Percentiles rank a stretch among this genome's conserved stretches.
Conservation (phyloP, 2,888 invertebrate species). For the Strigamia transsilvanica region DNA sequence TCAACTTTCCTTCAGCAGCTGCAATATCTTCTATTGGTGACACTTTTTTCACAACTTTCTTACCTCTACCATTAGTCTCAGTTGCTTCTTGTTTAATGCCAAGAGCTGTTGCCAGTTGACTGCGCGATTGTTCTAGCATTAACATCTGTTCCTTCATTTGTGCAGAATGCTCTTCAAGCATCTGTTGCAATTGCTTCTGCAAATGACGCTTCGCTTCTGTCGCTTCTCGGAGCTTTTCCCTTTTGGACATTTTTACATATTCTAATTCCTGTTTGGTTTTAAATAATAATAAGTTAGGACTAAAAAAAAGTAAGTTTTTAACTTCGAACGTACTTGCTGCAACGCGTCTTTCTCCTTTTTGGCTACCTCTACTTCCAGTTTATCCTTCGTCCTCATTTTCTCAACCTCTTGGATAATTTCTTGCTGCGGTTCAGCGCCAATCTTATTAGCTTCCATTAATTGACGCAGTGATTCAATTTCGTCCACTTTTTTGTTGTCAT, state of each 20-base stretch:
- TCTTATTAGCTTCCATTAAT: conserved; percentile 50
- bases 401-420: conserved; percentile 51
- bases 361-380: conserved; percentile 20
- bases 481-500: neutral
- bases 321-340: conserved; percentile 51
- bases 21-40: conserved; percentile 28
- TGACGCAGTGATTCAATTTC: conserved; percentile 51
- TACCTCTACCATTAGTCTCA: neutral
- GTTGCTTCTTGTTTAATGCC: conserved; percentile 10
- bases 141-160: conserved; percentile 47
- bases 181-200: conserved; percentile 54
- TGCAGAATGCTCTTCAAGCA: conserved; percentile 50
- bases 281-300: neutral
- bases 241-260: conserved; percentile 51
- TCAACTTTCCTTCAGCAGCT: conserved; percentile 50
- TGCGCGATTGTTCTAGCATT: conserved; percentile 32
- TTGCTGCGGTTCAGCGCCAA: conserved; percentile 25
- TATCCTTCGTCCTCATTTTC: conserved; percentile 22
- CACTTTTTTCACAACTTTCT: neutral
- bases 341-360: conserved; percentile 1
- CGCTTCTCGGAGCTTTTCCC: conserved; percentile 54
- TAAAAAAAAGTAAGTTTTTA: too few species aligned
- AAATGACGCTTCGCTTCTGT: conserved; percentile 54
- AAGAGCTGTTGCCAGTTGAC: conserved; percentile 36
- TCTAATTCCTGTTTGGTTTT: conserved; percentile 54